Evolutionary conservation across 2,113 vertebrate species (phyloP).

Genomic region (Podarcis raffonei): DNA sequence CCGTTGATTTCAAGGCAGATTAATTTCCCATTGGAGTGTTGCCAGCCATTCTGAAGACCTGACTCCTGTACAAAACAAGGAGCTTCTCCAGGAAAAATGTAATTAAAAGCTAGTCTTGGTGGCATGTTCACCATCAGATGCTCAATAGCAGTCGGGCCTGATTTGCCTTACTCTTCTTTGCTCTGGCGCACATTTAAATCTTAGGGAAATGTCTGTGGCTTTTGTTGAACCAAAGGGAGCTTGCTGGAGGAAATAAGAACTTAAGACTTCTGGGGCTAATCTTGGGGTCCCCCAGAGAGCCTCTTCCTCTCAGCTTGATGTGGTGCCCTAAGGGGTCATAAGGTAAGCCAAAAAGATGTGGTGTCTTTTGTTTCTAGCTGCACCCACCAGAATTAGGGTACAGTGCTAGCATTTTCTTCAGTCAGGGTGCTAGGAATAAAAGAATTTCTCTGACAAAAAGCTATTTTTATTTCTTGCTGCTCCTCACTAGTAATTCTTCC

Average conservation of each 20-base stretch:
- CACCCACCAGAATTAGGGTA: no score
- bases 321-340: no score
- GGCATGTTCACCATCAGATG: slow-evolving; percentile 65
- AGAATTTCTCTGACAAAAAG: background rate
- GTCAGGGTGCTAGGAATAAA: slow-evolving; percentile 16
- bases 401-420: background rate
- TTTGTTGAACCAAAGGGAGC: slow-evolving; percentile 22
- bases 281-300: no score
- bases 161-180: slow-evolving; percentile 49
- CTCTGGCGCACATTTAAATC: slow-evolving; percentile 27
- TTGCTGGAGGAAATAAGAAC: background rate
- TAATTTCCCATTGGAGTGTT: slow-evolving; percentile 25
- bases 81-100: slow-evolving; percentile 43
- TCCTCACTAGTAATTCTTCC: background rate
- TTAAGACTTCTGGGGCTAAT: background rate
- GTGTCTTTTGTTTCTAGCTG: no score
- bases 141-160: slow-evolving; percentile 58
- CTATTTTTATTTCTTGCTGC: slow-evolving; percentile 31
- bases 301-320: no score
- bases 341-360: no score
- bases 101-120: slow-evolving; percentile 59
- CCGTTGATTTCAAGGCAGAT: background rate
- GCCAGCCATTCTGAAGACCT: background rate
- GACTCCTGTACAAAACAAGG: slow-evolving; percentile 36
- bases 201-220: slow-evolving; percentile 52